These are phyloP conservation scores for Trichomycterus rosablanca DNA, from an alignment of 2,113 vertebrate genomes.

Conservation along the genomic window DNA sequence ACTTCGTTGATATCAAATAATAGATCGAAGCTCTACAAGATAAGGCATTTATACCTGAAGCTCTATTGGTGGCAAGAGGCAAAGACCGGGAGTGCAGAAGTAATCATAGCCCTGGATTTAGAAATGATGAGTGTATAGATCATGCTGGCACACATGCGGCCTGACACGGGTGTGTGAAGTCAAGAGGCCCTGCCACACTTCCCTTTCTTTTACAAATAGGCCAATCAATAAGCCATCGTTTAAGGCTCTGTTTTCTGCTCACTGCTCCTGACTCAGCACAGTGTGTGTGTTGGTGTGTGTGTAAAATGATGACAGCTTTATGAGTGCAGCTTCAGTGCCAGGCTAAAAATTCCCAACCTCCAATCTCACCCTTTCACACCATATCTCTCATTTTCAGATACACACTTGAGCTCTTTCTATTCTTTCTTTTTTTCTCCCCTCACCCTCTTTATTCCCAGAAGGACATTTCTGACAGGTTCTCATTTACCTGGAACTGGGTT, in stretches of 20 bases:
- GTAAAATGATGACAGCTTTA: constrained; percentile 63
- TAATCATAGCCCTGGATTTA: constrained; percentile 10
- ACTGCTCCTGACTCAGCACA: constrained; percentile 62
- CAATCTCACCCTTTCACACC: constrained; percentile 24
- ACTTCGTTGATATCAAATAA: not conserved
- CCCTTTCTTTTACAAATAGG: constrained; percentile 61
- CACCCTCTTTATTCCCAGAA: constrained; percentile 26
- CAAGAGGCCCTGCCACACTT: constrained; percentile 59
- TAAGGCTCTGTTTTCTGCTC: constrained; percentile 59
- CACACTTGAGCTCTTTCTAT: too few relatives aligned
- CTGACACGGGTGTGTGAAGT: constrained; percentile 20
- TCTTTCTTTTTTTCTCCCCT: constrained; percentile 13
- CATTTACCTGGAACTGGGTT: constrained; percentile 49
- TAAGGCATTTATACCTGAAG: not conserved
- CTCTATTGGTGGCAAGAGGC: not conserved
- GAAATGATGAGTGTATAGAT: constrained; percentile 21
- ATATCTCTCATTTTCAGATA: not conserved
- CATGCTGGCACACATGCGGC: constrained; percentile 37
- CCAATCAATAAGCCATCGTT: constrained; percentile 66
- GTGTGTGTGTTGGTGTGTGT: constrained; percentile 16
- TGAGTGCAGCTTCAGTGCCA: constrained; percentile 21
- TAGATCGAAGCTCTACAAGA: not conserved
- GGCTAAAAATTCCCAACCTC: constrained; percentile 9
- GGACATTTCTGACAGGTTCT: constrained; percentile 26
- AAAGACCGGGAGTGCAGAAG: not conserved